phyloP scores from a whole-genome alignment of 2,888 invertebrate genomes.

The Argynnis bischoffii region DNA sequence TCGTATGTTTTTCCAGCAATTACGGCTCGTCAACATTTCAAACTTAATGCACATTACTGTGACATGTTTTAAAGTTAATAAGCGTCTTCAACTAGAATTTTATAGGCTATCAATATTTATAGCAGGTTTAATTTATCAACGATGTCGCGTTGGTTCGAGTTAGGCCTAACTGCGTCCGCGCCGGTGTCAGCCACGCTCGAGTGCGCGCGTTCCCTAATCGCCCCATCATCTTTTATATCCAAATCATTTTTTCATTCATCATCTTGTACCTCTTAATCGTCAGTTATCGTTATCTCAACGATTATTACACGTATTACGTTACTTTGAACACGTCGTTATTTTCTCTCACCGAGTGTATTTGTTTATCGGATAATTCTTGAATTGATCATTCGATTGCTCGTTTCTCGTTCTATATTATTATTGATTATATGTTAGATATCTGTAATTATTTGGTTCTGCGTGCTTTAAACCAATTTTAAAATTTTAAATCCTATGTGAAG shows the following conservation, averaged over 20 bases:
- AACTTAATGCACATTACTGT: constrained; percentile 23
- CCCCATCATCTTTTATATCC: constrained; percentile 70
- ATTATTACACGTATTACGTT: constrained; percentile 78
- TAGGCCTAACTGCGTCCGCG: constrained; percentile 74
- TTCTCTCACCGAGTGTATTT: constrained; percentile 64
- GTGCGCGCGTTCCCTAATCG: constrained; percentile 66
- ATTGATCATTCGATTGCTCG: constrained; percentile 60
- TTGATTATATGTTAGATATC: constrained; percentile 71
- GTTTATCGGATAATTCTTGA: constrained; percentile 68
- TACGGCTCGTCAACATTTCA: constrained; percentile 9
- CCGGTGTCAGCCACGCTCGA: constrained; percentile 61
- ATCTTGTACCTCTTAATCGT: constrained; percentile 69
- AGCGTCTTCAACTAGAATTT: constrained; percentile 46
- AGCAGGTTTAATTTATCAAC: constrained; percentile 66
- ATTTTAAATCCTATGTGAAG: constrained; percentile 47
- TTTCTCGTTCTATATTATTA: constrained; percentile 66
- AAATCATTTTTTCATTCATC: constrained; percentile 78
- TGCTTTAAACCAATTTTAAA: constrained; percentile 64
- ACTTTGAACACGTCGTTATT: constrained; percentile 70
- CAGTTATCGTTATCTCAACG: constrained; percentile 69
- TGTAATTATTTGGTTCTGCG: constrained; percentile 68
- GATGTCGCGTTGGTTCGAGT: constrained; percentile 60
- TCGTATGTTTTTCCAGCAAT: not conserved
- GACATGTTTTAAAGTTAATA: constrained; percentile 33
- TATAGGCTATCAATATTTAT: constrained; percentile 58